A percentile compares a stretch with the other conserved stretches of the same genome.
Evolutionary conservation across 2,888 invertebrate genomes (phyloP).

Genomic region (Microctonus hyperodae): DNA sequence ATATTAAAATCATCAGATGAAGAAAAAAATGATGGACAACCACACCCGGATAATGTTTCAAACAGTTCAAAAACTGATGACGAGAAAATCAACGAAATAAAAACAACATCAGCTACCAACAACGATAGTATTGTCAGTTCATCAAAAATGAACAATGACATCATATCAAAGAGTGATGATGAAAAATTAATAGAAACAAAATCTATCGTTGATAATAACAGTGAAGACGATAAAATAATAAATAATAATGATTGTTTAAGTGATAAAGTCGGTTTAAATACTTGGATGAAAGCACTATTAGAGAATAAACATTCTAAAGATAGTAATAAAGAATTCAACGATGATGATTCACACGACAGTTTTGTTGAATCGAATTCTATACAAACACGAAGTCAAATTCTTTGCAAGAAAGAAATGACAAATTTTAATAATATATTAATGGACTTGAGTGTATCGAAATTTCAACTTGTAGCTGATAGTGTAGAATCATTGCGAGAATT

Average conservation of each 20-base stretch:
- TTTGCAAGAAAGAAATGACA: conserved; percentile 38
- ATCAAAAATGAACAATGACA: conserved; percentile 14
- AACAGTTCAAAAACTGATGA: conserved; percentile 53
- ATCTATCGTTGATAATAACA: conserved; percentile 28
- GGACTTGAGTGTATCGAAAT: conserved; percentile 55
- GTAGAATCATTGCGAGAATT: conserved; percentile 63
- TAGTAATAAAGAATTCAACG: conserved; percentile 19
- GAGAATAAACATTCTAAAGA: conserved; percentile 4
- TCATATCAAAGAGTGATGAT: conserved; percentile 48
- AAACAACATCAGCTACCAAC: conserved; percentile 2
- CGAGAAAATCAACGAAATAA: conserved; percentile 51
- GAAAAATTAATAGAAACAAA: conserved; percentile 48
- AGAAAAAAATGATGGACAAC: conserved; percentile 22
- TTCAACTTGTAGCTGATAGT: conserved; percentile 65
- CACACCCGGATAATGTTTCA: conserved; percentile 34
- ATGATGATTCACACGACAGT: conserved; percentile 23
- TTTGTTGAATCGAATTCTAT: conserved; percentile 1
- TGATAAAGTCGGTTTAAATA: conserved; percentile 18
- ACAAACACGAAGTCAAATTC: conserved; percentile 9
- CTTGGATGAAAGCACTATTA: conserved; percentile 21
- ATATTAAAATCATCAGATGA: conserved; percentile 24
- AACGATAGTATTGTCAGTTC: background rate
- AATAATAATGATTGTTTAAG: conserved; percentile 4
- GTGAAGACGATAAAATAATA: conserved; percentile 29
- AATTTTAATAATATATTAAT: conserved; percentile 50